Percentiles rank a stretch among this genome's conserved stretches.
Evolutionary conservation across 2,113 vertebrate species (phyloP).

Genomic region (Falco punctatus): DNA sequence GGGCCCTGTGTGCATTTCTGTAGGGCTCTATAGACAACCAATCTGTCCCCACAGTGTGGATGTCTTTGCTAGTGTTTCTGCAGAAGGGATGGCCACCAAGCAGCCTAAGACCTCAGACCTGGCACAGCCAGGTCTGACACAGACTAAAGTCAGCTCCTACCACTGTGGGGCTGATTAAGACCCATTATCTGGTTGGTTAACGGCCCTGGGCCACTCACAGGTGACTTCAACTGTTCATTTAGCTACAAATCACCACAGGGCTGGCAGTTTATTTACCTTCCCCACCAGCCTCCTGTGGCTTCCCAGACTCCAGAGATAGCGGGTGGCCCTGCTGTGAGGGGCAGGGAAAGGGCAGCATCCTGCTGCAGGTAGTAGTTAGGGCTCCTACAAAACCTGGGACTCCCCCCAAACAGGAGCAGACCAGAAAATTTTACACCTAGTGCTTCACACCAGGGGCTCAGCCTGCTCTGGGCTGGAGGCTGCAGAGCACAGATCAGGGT

Average conservation of each 20-base stretch:
- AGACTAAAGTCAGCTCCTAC: neutral
- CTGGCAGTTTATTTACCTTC: constrained; percentile 64
- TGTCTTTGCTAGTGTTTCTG: neutral
- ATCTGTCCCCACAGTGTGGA: accelerated
- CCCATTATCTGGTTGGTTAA: neutral
- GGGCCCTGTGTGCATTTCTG: neutral
- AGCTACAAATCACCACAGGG: constrained; percentile 20
- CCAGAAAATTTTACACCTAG: neutral
- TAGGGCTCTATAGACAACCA: neutral
- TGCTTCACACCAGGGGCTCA: neutral
- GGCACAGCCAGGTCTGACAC: neutral
- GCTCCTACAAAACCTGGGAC: neutral
- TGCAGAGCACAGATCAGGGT: neutral
- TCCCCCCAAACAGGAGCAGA: neutral
- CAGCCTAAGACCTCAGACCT: neutral
- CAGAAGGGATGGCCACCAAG: neutral
- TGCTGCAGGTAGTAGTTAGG: neutral
- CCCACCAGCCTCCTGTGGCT: constrained; percentile 46
- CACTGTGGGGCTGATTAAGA: neutral
- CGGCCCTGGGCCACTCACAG: neutral
- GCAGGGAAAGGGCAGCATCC: neutral
- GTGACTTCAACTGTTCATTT: constrained; percentile 56
- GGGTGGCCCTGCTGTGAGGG: neutral
- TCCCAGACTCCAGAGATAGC: constrained; percentile 38
- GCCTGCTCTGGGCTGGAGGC: neutral